Evolutionary conservation across 2,113 vertebrate species (phyloP).

Genomic region (Pelmatolapia mariae): DNA sequence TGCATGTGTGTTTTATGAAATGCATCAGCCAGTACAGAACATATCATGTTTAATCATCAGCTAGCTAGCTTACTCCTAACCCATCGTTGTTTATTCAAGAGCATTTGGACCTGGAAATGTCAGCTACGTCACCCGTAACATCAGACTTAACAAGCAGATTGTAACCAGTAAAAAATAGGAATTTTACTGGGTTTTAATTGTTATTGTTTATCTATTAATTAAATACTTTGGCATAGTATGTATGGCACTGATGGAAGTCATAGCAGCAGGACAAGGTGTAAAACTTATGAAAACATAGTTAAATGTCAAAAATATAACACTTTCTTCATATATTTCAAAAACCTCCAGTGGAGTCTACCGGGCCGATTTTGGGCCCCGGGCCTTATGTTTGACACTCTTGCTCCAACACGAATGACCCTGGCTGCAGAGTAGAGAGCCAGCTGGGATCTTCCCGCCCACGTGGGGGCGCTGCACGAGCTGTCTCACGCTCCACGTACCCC

Average conservation of each 20-base stretch:
- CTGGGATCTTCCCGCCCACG: conserved; percentile 10
- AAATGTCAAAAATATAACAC: neutral
- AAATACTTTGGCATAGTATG: neutral
- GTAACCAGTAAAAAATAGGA: neutral
- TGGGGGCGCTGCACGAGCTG: conserved; percentile 22
- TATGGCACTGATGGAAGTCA: neutral
- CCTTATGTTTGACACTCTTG: neutral
- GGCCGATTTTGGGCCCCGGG: neutral
- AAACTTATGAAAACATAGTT: neutral
- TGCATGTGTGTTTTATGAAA: neutral
- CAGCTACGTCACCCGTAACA: neutral
- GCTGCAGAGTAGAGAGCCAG: neutral
- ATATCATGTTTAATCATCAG: neutral
- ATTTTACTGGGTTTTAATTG: neutral
- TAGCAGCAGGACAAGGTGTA: neutral
- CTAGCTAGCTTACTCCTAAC: neutral
- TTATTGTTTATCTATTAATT: neutral
- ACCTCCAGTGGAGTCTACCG: neutral
- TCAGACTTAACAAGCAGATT: neutral
- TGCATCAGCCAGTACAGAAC: neutral
- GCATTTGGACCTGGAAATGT: neutral
- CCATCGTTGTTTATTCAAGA: neutral
- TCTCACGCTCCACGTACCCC: neutral
- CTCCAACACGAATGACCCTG: neutral
- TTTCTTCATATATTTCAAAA: neutral